Evolutionary conservation across 2,888 invertebrate genomes (phyloP), one percentile per base, ranked within the genome.

Genomic region (Odontocolon sp.): DNA sequence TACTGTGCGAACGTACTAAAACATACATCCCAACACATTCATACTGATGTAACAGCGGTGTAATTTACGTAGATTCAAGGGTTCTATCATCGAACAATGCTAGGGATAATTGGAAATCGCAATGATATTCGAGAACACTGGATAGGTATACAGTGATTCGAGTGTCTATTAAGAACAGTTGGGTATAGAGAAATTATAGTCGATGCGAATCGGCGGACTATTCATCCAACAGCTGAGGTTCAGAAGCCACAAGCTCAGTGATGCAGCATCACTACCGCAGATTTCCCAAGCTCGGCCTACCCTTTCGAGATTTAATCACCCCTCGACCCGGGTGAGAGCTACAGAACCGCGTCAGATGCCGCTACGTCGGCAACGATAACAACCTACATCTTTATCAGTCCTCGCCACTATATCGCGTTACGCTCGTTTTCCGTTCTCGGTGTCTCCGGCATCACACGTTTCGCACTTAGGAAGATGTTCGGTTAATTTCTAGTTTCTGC

Each of bases 251-350:
- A 61, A 56, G 5, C 28, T 21, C 36, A 33, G 9, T 16, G 16
- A 18, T 16, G 14, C 14, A 31, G 9, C 52, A 70, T 61, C 61
- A 16, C 42, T 31, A 42, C 42, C 47, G 33, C 54, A 71, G 52
- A 45, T 63, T 63, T 47, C n/a, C 54, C 63, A 36, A 38, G 3
- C 36, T 36, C 45, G 33, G 31, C 54, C 54, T 42, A 56, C 33
- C 33, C 63, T 71, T 71, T 63, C 23, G 63, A 63, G 63, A 63
- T 71, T 63, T 63, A 71, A 71, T 71, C 63, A 71, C 52, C 26
- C 31, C 70, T 63, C 54, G 61, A 61, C 42, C 63, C 54, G 14
- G 52, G n/a, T 31, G 16, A 63, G 33, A 67, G 52, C 16, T 26
- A 11, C 31, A n/a, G 33, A 31, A 11, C 5, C 61, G 11, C 11